Conservation (phyloP, 2,797 vertebrate species). For the Sebastes cheni region DNA sequence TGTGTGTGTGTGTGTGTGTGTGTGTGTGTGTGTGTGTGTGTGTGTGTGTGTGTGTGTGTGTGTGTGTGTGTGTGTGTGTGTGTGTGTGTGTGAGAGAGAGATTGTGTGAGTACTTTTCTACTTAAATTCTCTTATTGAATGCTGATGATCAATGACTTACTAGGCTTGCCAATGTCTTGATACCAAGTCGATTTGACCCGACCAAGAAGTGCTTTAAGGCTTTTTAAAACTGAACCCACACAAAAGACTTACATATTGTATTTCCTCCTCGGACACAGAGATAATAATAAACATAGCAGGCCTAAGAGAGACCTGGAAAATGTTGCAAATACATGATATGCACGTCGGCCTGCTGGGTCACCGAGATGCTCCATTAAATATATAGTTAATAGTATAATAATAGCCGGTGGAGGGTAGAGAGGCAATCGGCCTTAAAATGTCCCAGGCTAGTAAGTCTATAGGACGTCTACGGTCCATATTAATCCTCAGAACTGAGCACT, state of each 20-base stretch:
- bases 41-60: too few relatives aligned
- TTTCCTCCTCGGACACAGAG: background rate
- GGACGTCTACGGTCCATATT: conserved; percentile 22
- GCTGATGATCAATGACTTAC: background rate
- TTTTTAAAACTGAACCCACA: background rate
- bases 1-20: background rate
- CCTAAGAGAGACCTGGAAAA: background rate
- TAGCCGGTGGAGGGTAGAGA: conserved; percentile 24
- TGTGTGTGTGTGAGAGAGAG: background rate
- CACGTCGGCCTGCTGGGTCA: conserved; percentile 3
- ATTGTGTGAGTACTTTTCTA: background rate
- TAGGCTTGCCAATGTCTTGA: background rate
- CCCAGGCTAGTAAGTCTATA: conserved; percentile 4
- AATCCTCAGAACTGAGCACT: conserved; percentile 6
- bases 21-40: background rate
- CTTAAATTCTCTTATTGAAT: background rate
- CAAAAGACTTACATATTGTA: background rate
- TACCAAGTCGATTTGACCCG: background rate
- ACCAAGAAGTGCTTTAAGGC: background rate
- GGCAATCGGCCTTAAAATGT: conserved; percentile 37
- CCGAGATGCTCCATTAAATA: conserved; percentile 41
- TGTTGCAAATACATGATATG: background rate
- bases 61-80: background rate
- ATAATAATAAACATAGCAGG: background rate
- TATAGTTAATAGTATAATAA: conserved; percentile 18